Evolutionary conservation across 2,797 vertebrate genomes (phyloP), one percentile per base, ranked within the genome.

Genomic region (Myotis myotis): DNA sequence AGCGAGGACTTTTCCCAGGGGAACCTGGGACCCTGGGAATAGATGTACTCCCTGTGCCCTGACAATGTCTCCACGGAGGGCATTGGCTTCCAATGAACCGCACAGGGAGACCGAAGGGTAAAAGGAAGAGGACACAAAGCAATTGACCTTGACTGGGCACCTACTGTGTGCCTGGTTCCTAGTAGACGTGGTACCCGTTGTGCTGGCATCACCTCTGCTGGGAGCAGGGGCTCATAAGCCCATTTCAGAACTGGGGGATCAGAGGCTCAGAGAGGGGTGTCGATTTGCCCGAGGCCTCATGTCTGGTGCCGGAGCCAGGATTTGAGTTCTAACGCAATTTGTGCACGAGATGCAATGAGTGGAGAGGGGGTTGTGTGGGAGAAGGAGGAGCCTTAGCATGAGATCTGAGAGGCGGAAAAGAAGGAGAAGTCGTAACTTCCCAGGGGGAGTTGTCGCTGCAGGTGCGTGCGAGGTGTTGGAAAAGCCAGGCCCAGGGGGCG

Each of bases 1-100:
- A 88, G 91, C 92, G 84, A 83, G 38, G 92, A 93, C 89, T 94
- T 96, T 86, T n/a, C 94, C 94, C 76, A 15, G 88, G 82, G 94
- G 95, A 55, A 49, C 23, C 10, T 2, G 5, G 94, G 80, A 72
- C 85, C 94, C 85, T 85, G 94, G 84, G 92, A 96, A 90, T 88
- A 75, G 0, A 93, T 88, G 49, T 1, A 2, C 57, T 75, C 87
- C 55, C 4, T 30, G 64, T 0, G 38, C 62, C 41, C 74, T 16
- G 51, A 16, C 16, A 36, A 25, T 66, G 22, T 51, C 68, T 51
- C 19, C n/a, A 0, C 0, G 36, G n/a, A 76, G 70, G 79, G 66
- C 33, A 86, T 22, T 9, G 49, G 38, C 38, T 94, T 89, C 28
- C 15, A 9, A 15, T 30, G 57, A 83, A 20, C 80, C 47, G 62